Evolutionary conservation across 2,888 invertebrate genomes (phyloP).

Genomic region (Lumbricus terrestris): DNA sequence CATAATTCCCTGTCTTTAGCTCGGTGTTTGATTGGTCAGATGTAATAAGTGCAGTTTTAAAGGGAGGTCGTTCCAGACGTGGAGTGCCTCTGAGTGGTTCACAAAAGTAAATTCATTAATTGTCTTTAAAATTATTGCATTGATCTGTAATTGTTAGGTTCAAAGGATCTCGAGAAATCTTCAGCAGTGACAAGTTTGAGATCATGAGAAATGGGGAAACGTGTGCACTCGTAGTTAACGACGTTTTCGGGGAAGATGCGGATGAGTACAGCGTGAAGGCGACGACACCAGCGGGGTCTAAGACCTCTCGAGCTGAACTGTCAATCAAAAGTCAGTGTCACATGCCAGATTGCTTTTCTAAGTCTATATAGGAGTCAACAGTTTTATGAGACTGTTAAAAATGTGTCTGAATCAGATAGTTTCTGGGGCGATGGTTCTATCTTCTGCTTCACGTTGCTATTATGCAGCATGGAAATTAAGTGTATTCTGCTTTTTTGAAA

Average conservation of each 20-base stretch:
- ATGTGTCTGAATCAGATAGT: background rate
- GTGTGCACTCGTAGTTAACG: slow-evolving; percentile 71
- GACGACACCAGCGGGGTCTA: slow-evolving; percentile 88
- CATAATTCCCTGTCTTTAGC: too few relatives aligned
- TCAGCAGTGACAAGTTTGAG: slow-evolving; percentile 79
- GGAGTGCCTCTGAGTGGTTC: too few relatives aligned
- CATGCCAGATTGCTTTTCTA: background rate
- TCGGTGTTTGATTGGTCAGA: too few relatives aligned
- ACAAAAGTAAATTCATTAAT: too few relatives aligned
- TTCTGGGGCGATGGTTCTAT: background rate
- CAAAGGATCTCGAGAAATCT: slow-evolving; percentile 94
- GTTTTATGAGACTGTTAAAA: background rate
- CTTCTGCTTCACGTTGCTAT: background rate
- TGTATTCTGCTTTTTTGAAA: too few relatives aligned
- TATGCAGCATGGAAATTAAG: background rate
- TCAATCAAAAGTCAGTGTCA: slow-evolving; percentile 85
- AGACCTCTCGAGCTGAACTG: slow-evolving; percentile 89
- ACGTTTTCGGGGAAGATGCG: slow-evolving; percentile 95
- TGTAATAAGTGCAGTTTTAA: too few relatives aligned
- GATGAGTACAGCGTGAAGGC: slow-evolving; percentile 97
- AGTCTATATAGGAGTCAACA: background rate
- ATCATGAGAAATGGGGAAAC: slow-evolving; percentile 84
- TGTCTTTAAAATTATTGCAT: too few relatives aligned
- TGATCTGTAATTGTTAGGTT: slow-evolving; percentile 63
- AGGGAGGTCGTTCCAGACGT: too few relatives aligned